Evolutionary conservation across 2,113 vertebrate species (phyloP).

Genomic region (Prionailurus bengalensis): DNA sequence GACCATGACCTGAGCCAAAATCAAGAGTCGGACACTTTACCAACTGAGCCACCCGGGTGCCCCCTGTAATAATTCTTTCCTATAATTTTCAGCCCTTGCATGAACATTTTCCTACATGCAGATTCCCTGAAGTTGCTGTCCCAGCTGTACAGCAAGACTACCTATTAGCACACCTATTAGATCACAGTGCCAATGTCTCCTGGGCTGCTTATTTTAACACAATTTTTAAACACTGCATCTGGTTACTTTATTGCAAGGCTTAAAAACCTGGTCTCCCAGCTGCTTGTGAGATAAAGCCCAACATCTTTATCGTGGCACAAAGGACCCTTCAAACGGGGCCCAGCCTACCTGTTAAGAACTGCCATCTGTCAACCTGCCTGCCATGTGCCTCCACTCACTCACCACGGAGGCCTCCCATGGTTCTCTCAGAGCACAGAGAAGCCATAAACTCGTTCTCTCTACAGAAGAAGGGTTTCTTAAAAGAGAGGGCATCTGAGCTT

Average conservation of each 20-base stretch:
- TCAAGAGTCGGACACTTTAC: too few species aligned
- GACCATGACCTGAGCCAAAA: too few species aligned
- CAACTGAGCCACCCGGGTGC: too few species aligned
- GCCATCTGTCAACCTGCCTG: neutral
- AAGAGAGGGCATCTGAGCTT: neutral
- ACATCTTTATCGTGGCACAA: rapidly evolving
- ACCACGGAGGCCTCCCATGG: too few species aligned
- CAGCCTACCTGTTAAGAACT: neutral
- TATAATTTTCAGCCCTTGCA: neutral
- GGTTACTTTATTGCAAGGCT: neutral
- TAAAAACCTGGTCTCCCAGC: neutral
- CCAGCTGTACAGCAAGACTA: neutral
- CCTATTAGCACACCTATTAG: neutral
- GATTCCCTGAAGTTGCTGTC: neutral
- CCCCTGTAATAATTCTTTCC: neutral
- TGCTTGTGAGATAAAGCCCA: neutral
- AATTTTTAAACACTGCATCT: neutral
- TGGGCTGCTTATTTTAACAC: neutral
- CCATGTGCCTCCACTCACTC: too few species aligned
- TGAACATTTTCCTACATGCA: neutral
- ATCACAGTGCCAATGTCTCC: neutral
- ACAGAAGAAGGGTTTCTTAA: neutral
- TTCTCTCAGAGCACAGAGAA: neutral
- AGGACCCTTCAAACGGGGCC: neutral
- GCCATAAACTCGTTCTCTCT: neutral